A percentile compares a stretch with the other conserved stretches of the same genome.
Conservation (phyloP, 2,113 vertebrate genomes). For the Rhagologus leucostigma region DNA sequence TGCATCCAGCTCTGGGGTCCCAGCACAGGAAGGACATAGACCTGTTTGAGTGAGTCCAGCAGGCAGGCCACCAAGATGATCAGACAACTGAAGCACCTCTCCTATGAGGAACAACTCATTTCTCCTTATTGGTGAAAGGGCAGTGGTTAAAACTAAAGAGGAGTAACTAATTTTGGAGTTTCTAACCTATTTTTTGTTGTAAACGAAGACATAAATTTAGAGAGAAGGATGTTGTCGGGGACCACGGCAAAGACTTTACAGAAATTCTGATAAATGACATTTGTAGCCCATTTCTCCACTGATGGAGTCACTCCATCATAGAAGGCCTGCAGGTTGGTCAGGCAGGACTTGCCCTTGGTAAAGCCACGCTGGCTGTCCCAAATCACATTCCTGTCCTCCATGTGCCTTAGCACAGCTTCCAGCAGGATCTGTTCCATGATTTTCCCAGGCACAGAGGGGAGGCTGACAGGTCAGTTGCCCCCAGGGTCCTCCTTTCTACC, state of each 20-base stretch:
- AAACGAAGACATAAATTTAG: neutral
- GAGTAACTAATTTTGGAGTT: neutral
- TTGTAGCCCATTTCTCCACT: neutral
- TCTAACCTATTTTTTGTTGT: neutral
- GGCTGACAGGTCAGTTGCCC: neutral
- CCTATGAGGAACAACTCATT: neutral
- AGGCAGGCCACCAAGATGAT: neutral
- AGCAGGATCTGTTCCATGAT: neutral
- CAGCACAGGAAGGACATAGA: neutral
- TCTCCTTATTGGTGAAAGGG: neutral
- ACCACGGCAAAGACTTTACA: neutral
- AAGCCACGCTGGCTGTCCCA: neutral
- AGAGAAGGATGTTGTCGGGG: neutral
- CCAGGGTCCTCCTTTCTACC: neutral
- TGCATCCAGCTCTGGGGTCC: neutral
- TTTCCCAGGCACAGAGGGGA: neutral
- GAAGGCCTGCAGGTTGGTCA: neutral
- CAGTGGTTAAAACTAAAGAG: neutral
- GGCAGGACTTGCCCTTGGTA: neutral
- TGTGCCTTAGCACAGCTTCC: neutral
- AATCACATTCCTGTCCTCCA: neutral
- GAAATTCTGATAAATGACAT: neutral
- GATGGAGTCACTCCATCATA: neutral
- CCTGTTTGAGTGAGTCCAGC: fast-evolving
- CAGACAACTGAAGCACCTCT: neutral